Evolutionary conservation across 30 jellyfish, hydroid and myxozoan species (phyloP).

Genomic region (Aurelia sp.): DNA sequence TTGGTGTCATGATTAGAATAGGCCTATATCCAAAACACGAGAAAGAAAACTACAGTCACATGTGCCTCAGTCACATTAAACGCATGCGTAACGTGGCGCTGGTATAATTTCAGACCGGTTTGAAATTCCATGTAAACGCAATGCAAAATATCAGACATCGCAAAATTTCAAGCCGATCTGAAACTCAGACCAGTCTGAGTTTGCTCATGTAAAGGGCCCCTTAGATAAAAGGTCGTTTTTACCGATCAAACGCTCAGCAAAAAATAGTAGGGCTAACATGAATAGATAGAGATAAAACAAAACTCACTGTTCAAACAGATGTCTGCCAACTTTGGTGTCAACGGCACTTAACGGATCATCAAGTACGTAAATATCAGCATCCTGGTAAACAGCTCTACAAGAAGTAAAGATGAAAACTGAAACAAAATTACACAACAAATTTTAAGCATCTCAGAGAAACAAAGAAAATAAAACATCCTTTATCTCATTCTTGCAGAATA

Average conservation of each 20-base stretch:
- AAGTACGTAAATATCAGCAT: conserved; percentile 78
- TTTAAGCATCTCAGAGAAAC: neutral
- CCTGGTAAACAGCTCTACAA: conserved; percentile 86
- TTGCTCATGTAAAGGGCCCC: no score
- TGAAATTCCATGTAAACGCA: no score
- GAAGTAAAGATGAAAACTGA: neutral
- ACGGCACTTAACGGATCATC: conserved; percentile 96
- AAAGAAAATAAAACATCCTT: neutral
- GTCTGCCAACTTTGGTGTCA: conserved; percentile 90
- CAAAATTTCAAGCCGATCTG: no score
- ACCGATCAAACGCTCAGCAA: neutral
- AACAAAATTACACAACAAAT: neutral
- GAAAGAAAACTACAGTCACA: no score
- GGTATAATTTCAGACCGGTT: no score
- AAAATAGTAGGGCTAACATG: neutral
- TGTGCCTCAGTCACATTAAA: no score
- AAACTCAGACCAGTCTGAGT: no score
- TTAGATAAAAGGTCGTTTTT: no score
- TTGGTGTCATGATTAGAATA: no score
- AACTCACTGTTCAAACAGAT: conserved; percentile 72
- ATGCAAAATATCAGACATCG: no score
- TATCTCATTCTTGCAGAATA: neutral
- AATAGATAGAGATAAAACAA: neutral
- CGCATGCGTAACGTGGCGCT: no score
- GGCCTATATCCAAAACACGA: no score